Evolutionary conservation across 2,888 invertebrate genomes (phyloP).

Genomic region (Gymnocheta viridis): DNA sequence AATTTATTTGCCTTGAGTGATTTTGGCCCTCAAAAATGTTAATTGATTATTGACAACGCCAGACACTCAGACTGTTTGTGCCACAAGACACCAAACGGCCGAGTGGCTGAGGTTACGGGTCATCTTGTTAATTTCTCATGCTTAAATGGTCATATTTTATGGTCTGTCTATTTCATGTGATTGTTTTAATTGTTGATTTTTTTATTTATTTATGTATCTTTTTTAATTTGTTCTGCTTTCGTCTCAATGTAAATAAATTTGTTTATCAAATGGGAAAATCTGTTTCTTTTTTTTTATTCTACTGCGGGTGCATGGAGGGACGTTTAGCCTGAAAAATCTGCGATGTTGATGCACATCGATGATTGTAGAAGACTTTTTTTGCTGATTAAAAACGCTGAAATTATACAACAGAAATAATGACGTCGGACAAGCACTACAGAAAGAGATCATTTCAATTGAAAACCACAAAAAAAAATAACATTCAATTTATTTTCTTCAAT

Average conservation of each 20-base stretch:
- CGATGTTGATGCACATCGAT: not conserved
- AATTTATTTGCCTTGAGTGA: not conserved
- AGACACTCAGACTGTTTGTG: conserved; percentile 9
- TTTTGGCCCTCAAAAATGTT: conserved; percentile 12
- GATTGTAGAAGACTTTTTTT: not conserved
- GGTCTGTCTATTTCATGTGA: conserved; percentile 18
- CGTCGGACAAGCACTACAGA: not conserved
- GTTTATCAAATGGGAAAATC: conserved; percentile 2
- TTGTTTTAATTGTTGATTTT: conserved; percentile 45
- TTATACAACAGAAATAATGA: not conserved
- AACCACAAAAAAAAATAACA: not conserved
- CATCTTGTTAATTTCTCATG: conserved; percentile 44
- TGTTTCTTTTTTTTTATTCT: not conserved
- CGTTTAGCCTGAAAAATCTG: not conserved
- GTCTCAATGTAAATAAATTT: conserved; percentile 2
- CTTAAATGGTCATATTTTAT: conserved; percentile 33
- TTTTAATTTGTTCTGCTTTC: conserved; percentile 23
- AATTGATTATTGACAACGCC: conserved; percentile 15
- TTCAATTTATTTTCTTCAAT: not conserved
- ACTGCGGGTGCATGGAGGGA: not conserved
- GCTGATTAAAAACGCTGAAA: not conserved
- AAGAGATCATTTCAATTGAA: not conserved
- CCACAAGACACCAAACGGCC: not conserved
- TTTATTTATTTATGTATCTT: not conserved
- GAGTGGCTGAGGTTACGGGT: conserved; percentile 28